Conservation (phyloP, 2,113 vertebrate genomes). For the Brachionichthys hirsutus region DNA sequence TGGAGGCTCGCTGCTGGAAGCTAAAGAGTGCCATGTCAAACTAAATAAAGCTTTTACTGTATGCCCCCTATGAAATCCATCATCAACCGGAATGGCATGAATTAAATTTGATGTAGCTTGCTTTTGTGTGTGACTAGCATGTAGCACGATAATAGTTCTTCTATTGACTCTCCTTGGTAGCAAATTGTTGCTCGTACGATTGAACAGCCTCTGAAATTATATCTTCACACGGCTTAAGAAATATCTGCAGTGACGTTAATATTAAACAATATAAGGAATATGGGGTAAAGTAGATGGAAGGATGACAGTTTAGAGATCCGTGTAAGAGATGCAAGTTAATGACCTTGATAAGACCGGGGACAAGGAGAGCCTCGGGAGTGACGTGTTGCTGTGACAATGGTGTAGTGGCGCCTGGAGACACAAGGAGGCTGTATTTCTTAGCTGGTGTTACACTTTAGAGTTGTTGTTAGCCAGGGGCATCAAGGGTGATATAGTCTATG, state of each 20-base stretch:
- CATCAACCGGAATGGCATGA: neutral
- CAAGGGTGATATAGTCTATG: conserved; percentile 29
- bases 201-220: no score
- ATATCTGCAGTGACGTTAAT: no score
- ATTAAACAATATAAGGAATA: conserved; percentile 10
- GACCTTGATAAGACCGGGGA: conserved; percentile 68
- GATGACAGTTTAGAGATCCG: conserved; percentile 38
- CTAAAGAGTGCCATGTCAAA: neutral
- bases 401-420: conserved; percentile 51
- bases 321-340: conserved; percentile 52
- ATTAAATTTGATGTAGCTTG: neutral
- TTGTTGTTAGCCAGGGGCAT: conserved; percentile 67
- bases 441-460: conserved; percentile 59
- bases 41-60: conserved; percentile 1
- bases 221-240: no score
- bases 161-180: no score
- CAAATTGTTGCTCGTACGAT: neutral
- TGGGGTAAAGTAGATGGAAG: conserved; percentile 19
- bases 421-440: conserved; percentile 55
- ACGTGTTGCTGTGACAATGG: conserved; percentile 55
- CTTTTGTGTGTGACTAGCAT: neutral
- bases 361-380: conserved; percentile 44
- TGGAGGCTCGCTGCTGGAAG: neutral
- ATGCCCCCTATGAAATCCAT: conserved; percentile 2
- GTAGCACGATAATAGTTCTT: no score